Evolutionary conservation across 2,888 invertebrate genomes (phyloP).

Genomic region (Noctua janthe): DNA sequence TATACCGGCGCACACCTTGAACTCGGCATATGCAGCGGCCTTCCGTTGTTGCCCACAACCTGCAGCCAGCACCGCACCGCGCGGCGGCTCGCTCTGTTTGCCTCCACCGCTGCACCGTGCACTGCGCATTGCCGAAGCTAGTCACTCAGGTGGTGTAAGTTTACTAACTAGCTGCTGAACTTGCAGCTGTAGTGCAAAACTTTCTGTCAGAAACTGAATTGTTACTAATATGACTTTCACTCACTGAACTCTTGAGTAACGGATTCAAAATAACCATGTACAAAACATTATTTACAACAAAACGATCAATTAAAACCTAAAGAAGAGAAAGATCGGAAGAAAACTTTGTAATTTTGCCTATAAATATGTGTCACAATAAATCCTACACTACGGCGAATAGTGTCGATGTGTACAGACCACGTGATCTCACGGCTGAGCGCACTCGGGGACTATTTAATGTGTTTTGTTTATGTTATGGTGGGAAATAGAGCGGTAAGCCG

Average conservation of each 20-base stretch:
- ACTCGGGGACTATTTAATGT: constrained; percentile 4
- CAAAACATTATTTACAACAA: not conserved
- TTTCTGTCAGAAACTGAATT: constrained; percentile 20
- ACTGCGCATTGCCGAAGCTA: not conserved
- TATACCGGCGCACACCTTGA: constrained; percentile 27
- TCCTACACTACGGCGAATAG: not conserved
- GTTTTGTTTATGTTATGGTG: constrained; percentile 16
- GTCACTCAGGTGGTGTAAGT: not conserved
- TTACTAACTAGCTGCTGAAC: not conserved
- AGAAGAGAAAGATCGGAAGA: not conserved
- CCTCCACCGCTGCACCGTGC: too few species aligned
- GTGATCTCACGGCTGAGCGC: constrained; percentile 1
- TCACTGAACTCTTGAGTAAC: not conserved
- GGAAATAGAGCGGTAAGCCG: constrained; percentile 40
- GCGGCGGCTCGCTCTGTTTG: not conserved
- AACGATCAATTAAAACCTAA: not conserved
- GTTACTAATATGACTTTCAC: not conserved
- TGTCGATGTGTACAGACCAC: not conserved
- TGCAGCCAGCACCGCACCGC: not conserved
- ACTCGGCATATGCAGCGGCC: not conserved
- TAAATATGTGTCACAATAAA: not conserved
- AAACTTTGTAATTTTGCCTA: not conserved
- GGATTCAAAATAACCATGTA: too few species aligned
- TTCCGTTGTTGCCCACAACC: not conserved
- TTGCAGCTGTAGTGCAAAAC: not conserved